phyloP scores from a whole-genome alignment of 2,797 vertebrate genomes.

The Natrix natrix region DNA sequence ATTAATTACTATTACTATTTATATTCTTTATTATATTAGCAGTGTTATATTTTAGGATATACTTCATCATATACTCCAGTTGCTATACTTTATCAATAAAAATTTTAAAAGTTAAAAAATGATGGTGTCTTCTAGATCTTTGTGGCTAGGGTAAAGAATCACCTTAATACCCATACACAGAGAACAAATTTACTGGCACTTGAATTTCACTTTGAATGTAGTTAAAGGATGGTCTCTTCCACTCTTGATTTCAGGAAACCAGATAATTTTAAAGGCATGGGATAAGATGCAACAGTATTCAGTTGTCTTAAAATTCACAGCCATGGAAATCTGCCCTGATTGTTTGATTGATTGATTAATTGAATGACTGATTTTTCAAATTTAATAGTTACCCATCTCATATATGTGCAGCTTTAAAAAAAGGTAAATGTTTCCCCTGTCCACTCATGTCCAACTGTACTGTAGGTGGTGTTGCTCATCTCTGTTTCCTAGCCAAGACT shows the following conservation, averaged over 20 bases:
- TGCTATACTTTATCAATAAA: neutral
- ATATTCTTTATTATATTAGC: neutral
- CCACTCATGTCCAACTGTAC: neutral
- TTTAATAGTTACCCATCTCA: neutral
- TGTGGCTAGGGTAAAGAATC: neutral
- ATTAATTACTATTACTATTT: neutral
- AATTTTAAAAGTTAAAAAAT: neutral
- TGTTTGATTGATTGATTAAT: neutral
- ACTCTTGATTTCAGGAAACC: neutral
- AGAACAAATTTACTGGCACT: neutral
- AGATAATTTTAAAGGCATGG: neutral
- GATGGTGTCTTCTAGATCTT: neutral
- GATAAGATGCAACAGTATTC: neutral
- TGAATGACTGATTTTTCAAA: neutral
- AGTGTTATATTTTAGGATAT: neutral
- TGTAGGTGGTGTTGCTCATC: neutral
- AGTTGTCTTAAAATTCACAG: neutral
- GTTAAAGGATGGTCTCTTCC: neutral
- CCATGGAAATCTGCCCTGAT: neutral
- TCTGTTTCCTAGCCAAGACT: neutral
- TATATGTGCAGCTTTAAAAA: neutral
- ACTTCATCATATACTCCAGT: neutral
- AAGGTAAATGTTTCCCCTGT: neutral
- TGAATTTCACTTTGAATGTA: neutral
- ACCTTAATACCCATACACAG: neutral